Evolutionary conservation across 2,797 vertebrate species (phyloP), one percentile per base, ranked within the genome.

Genomic region (Tangara arthus): DNA sequence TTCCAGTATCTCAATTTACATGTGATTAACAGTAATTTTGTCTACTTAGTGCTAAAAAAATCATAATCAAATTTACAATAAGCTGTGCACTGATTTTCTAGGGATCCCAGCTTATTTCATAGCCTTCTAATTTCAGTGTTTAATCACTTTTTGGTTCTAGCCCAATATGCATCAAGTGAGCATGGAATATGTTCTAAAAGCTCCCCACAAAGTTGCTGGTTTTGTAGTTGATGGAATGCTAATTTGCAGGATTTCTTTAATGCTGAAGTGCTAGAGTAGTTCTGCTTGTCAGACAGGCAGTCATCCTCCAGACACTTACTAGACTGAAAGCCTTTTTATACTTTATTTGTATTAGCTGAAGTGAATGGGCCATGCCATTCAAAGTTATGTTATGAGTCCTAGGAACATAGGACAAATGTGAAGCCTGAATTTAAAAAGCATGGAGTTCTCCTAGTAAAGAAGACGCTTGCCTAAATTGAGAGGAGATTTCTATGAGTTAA

Each of bases 31-130:
- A 91, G 93, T 93, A 94, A 97, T 96, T 97, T 94, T 1, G 3
- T 80, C 91, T 97, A 89, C 87, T 96, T 94, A 96, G 80, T 68
- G 76, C 60, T 95, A 93, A 95, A 95, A 92, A 89, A 96, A 87
- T 94, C 91, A 87, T 91, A 97, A 96, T 95, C 93, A 96, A 96
- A 97, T 96, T 95, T 96, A 92, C 87, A 96, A 89, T 96, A 95
- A 82, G 88, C 85, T 70, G 39, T 60, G 60, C 70, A 57, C 80
- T 57, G 85, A 87, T 93, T 96, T 97, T 95, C 89, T 84, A 94
- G 90, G 91, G 93, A 93, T 96, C 73, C n/a, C 77, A 68, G 80
- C 70, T 90, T 95, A 95, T 96, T 96, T 94, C 85, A 82, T 47
- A 88, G 82, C 63, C 90, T 96, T 82, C 91, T 95, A 85, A 96